These are phyloP conservation scores for Pyrrhia umbra DNA, from an alignment of 2,888 invertebrate genomes.

Conservation along the genomic window DNA sequence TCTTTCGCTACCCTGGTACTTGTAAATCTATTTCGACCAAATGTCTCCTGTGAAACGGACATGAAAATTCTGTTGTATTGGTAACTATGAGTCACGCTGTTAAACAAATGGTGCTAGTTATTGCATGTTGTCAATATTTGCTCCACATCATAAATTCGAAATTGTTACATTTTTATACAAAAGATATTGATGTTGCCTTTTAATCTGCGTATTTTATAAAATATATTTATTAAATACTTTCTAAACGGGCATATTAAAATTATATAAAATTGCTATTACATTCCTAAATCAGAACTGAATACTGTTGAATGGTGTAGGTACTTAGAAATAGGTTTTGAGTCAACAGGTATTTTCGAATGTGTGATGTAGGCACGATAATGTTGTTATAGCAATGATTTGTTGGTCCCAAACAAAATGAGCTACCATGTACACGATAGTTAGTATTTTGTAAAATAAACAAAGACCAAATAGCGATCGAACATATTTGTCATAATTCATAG, in stretches of 20 bases:
- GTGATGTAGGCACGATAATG: constrained; percentile 28
- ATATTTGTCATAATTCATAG: constrained; percentile 26
- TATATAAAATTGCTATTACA: constrained; percentile 74
- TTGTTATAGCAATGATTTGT: constrained; percentile 30
- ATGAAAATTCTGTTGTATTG: constrained; percentile 47
- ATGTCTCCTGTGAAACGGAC: constrained; percentile 37
- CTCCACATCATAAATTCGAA: constrained; percentile 41
- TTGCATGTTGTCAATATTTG: constrained; percentile 44
- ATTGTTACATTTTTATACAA: constrained; percentile 29
- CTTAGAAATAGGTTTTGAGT: constrained; percentile 43
- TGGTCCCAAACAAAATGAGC: constrained; percentile 41
- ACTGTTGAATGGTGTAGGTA: constrained; percentile 46
- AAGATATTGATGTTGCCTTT: constrained; percentile 29
- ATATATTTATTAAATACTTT: constrained; percentile 39
- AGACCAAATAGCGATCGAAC: constrained; percentile 40
- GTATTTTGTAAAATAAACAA: constrained; percentile 35
- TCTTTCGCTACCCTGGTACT: constrained; percentile 21
- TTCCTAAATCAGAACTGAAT: constrained; percentile 74
- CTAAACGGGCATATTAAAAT: constrained; percentile 53
- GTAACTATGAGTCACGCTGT: constrained; percentile 49
- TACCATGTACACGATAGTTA: constrained; percentile 45
- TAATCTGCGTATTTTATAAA: constrained; percentile 43
- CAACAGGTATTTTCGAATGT: constrained; percentile 50
- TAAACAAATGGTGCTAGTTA: constrained; percentile 63
- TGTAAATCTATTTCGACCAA: constrained; percentile 32